A percentile compares a stretch with the other conserved stretches of the same genome.
These are phyloP conservation scores for Brachystomella parvula DNA, from an alignment of 1,140 invertebrate genomes.

Conservation along the genomic window DNA sequence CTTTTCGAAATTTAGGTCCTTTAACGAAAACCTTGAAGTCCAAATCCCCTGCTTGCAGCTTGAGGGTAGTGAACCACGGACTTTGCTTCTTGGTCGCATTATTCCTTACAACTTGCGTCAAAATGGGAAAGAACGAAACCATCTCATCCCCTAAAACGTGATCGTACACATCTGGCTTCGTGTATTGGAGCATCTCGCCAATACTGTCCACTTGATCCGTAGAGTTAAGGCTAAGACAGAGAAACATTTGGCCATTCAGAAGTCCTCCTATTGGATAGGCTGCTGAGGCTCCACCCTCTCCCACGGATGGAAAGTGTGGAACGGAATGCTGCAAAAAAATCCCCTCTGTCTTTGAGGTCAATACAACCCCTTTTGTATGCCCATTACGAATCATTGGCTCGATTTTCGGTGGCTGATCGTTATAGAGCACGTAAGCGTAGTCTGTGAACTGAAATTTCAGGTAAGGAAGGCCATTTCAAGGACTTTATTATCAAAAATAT, in stretches of 20 bases:
- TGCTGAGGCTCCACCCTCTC: too few relatives aligned
- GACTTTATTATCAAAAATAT: too few relatives aligned
- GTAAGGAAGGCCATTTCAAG: too few relatives aligned
- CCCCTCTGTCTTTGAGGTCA: not conserved
- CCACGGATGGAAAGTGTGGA: constrained; percentile 39
- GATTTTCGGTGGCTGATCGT: constrained; percentile 65
- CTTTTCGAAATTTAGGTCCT: constrained; percentile 24
- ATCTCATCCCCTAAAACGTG: constrained; percentile 6
- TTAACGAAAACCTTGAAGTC: constrained; percentile 19
- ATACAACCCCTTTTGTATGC: constrained; percentile 20
- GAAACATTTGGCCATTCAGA: constrained; percentile 28
- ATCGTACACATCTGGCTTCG: constrained; percentile 21
- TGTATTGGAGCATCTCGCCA: constrained; percentile 22
- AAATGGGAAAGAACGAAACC: not conserved
- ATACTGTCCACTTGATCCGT: not conserved
- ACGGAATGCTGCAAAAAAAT: not conserved
- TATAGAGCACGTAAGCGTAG: constrained; percentile 65
- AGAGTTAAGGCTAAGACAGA: constrained; percentile 17
- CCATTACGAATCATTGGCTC: constrained; percentile 17
- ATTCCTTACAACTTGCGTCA: not conserved
- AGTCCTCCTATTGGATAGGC: constrained; percentile 22
- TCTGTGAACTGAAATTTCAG: too few relatives aligned
- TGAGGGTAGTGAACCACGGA: constrained; percentile 15
- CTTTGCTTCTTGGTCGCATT: constrained; percentile 6
- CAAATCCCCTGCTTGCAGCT: constrained; percentile 10